These are phyloP conservation scores for Panagrolaimus sp. DNA, from an alignment of 1,140 invertebrate species.

Conservation along the genomic window DNA sequence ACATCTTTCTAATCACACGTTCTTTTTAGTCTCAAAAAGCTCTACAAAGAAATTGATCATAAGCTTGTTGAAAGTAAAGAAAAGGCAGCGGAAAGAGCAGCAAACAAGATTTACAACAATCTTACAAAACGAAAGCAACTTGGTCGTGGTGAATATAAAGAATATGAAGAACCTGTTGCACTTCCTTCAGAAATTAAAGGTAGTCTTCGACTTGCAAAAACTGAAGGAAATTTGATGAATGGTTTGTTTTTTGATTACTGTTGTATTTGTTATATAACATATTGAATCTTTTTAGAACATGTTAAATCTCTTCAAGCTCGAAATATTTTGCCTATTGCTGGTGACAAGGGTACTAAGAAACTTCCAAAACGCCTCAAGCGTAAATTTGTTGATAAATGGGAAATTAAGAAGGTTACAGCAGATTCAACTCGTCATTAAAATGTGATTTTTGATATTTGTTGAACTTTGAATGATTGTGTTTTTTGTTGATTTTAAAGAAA, in stretches of 20 bases:
- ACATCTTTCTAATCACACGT: constrained; percentile 4
- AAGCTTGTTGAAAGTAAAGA: constrained; percentile 20
- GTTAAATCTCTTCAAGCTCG: constrained; percentile 34
- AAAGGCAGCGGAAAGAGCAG: background rate
- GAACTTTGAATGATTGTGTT: no score
- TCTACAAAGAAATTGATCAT: constrained; percentile 28
- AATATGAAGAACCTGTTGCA: constrained; percentile 36
- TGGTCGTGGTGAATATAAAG: constrained; percentile 36
- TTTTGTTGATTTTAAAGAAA: no score
- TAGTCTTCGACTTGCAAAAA: constrained; percentile 24
- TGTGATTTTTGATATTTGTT: no score
- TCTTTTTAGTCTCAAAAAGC: constrained; percentile 38
- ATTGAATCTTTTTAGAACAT: constrained; percentile 37
- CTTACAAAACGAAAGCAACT: constrained; percentile 31
- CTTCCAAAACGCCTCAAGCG: constrained; percentile 30
- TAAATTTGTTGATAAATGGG: constrained; percentile 34
- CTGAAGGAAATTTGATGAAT: constrained; percentile 30
- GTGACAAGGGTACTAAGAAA: constrained; percentile 12
- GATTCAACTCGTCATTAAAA: no score
- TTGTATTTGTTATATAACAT: background rate
- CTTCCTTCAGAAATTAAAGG: constrained; percentile 25
- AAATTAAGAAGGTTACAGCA: constrained; percentile 20
- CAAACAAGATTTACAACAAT: constrained; percentile 21
- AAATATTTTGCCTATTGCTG: constrained; percentile 28
- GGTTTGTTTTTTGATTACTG: constrained; percentile 26